Evolutionary conservation across 2,888 invertebrate genomes (phyloP), one percentile per base, ranked within the genome.

Genomic region (Stenotaenia linearis): DNA sequence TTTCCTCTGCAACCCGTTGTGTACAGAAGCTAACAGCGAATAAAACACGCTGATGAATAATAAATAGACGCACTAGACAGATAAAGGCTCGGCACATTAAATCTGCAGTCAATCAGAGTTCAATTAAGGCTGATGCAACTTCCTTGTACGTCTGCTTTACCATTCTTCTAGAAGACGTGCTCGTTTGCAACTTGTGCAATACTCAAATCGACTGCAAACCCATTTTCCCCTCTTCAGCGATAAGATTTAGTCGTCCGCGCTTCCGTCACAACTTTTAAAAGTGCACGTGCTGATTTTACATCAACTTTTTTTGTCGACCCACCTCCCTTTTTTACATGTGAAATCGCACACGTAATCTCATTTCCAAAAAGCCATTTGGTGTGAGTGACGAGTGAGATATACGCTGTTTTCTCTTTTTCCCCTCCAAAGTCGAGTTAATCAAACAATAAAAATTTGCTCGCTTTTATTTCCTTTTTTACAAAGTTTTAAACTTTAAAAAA

Each of bases 111-210:
- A 50, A 50, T 78, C 45, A 40, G 32, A 10, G 28, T 50, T 50
- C 78, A 78, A 78, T 78, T 78, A 78, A 32, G 45, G 25, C 78
- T 78, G 78, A 78, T 78, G 78, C 78, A 78, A 78, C 50, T 78
- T 78, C 78, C 78, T 32, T 78, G 78, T 78, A 30, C 40, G 50
- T 23, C 50, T 50, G 50, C 50, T 50, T 50, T 28, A 74, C 32
- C 75, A 74, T 74, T 32, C 50, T 50, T 50, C 32, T 50, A 18
- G 50, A 50, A n/a, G 50, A 50, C 50, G 50, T 50, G 50, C 50
- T 50, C 50, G 50, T 50, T 50, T 50, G 50, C 50, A 50, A 50
- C 50, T 50, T 50, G 50, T 50, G 50, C 50, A 50, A 50, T 50
- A 50, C 50, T n/a, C 50, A 18, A 50, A 50, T 50, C 21, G 18